phyloP scores from a whole-genome alignment of 1,140 invertebrate species.

The Pteromalus puparum region DNA sequence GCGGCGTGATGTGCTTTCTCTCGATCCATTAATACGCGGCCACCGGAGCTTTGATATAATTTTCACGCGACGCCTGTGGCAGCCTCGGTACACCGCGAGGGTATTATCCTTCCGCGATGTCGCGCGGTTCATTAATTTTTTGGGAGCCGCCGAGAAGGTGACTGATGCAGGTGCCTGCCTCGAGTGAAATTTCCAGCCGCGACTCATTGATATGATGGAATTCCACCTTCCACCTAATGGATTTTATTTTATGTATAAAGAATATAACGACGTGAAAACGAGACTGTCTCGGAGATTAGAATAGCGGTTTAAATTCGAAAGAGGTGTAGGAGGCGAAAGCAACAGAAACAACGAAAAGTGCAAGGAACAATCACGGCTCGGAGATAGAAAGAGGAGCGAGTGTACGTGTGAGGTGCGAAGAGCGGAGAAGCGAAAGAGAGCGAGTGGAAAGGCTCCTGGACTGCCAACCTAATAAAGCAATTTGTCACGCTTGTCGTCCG shows the following conservation, averaged over 20 bases:
- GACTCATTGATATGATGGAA: too few species aligned
- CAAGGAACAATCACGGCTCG: background rate
- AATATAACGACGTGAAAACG: too few species aligned
- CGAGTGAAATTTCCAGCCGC: too few species aligned
- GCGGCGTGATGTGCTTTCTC: background rate
- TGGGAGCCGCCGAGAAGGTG: background rate
- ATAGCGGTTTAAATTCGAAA: too few species aligned
- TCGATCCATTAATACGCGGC: slow-evolving; percentile 18
- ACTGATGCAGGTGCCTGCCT: too few species aligned
- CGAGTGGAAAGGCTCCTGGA: slow-evolving; percentile 70
- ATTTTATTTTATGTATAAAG: too few species aligned
- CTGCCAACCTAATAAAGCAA: slow-evolving; percentile 74
- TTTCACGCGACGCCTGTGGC: slow-evolving; percentile 58
- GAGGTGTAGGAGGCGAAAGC: background rate
- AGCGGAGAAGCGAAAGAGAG: slow-evolving; percentile 50
- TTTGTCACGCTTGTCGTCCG: slow-evolving; percentile 74
- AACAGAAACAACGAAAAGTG: background rate
- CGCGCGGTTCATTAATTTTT: background rate
- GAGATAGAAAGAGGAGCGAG: slow-evolving; percentile 30
- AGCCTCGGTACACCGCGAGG: slow-evolving; percentile 36
- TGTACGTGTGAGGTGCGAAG: slow-evolving; percentile 22
- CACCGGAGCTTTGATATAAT: slow-evolving; percentile 56
- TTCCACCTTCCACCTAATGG: too few species aligned
- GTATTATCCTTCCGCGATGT: background rate
- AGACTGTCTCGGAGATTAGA: too few species aligned